phyloP scores from a whole-genome alignment of 1,140 invertebrate genomes.

The Hylyphantes graminicola region DNA sequence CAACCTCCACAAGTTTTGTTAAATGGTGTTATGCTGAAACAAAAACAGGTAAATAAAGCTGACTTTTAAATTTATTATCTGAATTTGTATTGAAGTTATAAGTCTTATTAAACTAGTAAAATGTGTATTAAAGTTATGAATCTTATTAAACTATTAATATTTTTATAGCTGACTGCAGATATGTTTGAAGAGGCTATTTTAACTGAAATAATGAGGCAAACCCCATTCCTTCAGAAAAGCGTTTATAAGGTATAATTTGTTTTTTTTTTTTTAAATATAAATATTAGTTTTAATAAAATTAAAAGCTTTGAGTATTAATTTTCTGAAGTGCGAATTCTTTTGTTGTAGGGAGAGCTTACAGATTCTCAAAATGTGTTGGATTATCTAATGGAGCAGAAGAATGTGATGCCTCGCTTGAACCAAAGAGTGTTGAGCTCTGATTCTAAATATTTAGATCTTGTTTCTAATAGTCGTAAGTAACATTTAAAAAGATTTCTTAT shows the following conservation, averaged over 20 bases:
- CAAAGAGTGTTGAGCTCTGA: constrained; percentile 83
- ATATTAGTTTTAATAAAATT: background rate
- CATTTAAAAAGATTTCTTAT: background rate
- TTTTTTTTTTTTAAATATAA: background rate
- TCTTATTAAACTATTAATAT: background rate
- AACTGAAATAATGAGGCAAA: constrained; percentile 89
- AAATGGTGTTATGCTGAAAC: constrained; percentile 90
- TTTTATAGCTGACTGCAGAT: constrained; percentile 74
- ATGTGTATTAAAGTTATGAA: background rate
- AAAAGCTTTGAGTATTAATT: background rate
- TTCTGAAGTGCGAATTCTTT: constrained; percentile 2
- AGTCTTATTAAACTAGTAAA: no score
- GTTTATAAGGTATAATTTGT: constrained; percentile 77
- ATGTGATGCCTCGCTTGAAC: constrained; percentile 96
- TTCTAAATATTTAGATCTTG: constrained; percentile 81
- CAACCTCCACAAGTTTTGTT: constrained; percentile 79
- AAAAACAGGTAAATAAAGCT: constrained; percentile 69
- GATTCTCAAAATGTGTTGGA: constrained; percentile 88
- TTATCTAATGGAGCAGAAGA: constrained; percentile 93
- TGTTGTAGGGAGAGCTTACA: constrained; percentile 75
- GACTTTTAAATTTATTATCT: background rate
- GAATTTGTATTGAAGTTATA: constrained; percentile 11
- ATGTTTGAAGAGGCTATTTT: constrained; percentile 95
- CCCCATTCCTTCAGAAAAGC: constrained; percentile 79
- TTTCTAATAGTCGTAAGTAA: constrained; percentile 70